phyloP scores from a whole-genome alignment of 2,888 invertebrate species.

The Pachycephus smyrnensis region DNA sequence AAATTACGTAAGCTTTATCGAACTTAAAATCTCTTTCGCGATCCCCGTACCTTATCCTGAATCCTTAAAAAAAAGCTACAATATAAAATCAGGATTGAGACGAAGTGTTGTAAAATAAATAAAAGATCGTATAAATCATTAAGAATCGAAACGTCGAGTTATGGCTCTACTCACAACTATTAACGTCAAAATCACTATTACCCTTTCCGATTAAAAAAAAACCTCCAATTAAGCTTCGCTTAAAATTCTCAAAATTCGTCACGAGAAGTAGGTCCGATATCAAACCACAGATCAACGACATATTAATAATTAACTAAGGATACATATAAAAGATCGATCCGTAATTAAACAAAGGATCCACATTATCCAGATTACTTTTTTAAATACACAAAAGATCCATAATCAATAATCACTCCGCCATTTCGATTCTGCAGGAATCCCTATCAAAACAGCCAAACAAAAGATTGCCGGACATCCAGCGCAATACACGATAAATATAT shows the following conservation, averaged over 20 bases:
- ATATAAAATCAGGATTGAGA: background rate
- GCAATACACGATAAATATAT: slow-evolving; percentile 6
- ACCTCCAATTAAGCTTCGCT: background rate
- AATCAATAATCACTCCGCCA: too few relatives aligned
- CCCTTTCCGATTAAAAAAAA: background rate
- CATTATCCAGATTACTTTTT: background rate
- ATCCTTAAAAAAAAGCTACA: background rate
- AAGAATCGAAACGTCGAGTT: too few relatives aligned
- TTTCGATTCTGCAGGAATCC: background rate
- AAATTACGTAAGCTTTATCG: background rate
- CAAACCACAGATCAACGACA: background rate
- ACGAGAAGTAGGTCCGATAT: background rate
- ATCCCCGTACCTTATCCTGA: background rate
- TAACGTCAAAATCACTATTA: background rate
- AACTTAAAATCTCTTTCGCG: background rate
- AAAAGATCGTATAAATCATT: background rate
- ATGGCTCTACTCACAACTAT: too few relatives aligned
- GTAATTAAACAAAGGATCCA: background rate
- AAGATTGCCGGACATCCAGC: background rate
- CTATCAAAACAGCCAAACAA: background rate
- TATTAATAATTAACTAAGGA: background rate
- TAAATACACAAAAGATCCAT: background rate
- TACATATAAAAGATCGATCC: slow-evolving; percentile 20
- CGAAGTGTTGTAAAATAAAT: background rate
- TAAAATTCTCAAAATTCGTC: background rate